Base-by-base conservation (phyloP, 2,888 invertebrate species). In the Apocheima hispidaria region DNA sequence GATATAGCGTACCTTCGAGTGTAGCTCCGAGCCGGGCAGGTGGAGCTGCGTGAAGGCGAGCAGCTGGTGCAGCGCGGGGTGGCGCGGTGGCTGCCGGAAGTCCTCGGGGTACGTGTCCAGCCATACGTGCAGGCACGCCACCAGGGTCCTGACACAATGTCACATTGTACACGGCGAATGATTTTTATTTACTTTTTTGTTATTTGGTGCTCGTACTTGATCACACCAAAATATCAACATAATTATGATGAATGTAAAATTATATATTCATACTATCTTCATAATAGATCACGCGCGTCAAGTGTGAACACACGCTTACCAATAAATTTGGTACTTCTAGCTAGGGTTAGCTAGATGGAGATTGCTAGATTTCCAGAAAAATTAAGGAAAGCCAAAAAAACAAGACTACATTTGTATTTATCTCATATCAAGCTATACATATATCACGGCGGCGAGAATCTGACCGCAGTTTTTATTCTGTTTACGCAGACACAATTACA, bases 41-140 rank as follows among this genome's bases (percentile, higher is more conserved):
- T 96, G 95, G 74, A 96, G 95, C 77, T 96, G 95, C 60, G 97
- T 97, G 91, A 99, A 99, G 75, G 96, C 95, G 76, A 98, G 94
- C 73, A 99, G 94, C 86, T 96, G 95, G 68, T 95, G 94, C 77
- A 99, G 95, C 75, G 96, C 95, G 50, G 96, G 94, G 84, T 97
- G 96, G 78, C 95, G 94, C 49, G 97, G 97, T 36, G 96, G 94
- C 72, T 97, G 96, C 65, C 96, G 95, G 88, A 97, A 97, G 91
- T 99, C 99, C 88, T 99, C 99, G 38, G 98, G 98, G 87, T 98
- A 99, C 60, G 97, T 97, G 91, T 99, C 99, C 82, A 99, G 90
- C 99, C 99, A 99, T 43, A 99, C 98, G 83, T 98, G 98, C 71
- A 99, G 94, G 65, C 97, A 97, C 72, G 97, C 96, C 75, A 98